Base-by-base conservation (phyloP, 1,140 invertebrate genomes). In the Trichogramma pretiosum region DNA sequence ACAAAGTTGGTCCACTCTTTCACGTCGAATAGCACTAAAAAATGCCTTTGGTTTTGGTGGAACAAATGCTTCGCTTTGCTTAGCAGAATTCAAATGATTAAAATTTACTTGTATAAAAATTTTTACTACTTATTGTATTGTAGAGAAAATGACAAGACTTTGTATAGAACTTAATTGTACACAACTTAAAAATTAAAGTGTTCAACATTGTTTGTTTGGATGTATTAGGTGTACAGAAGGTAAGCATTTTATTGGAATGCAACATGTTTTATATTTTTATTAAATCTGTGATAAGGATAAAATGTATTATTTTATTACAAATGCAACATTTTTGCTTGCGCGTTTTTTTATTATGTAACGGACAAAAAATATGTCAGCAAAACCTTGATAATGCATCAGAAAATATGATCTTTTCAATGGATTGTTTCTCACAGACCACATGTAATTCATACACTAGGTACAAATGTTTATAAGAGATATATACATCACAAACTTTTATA, bases 11-110 rank as follows among this genome's bases (percentile, higher is more conserved):
- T 56, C 60, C 21, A 45, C 46, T 30, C 63, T 24, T n/a, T 64
- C 54, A 2, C 65, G 64, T 59, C 77, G 84, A 62, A 73, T 93
- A 55, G 92, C 91, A n/a, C 66, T 99, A 34, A 96, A 93, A 70
- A 99, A 99, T 74, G 93, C 94, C 11, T 98, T 98, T 80, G 96
- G 95, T 5, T 99, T 99, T 81, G 95, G 95, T 44, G 96, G 95
- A 24, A 98, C 94, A 16, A 98, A 98, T 78, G 91, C 91, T 24
- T 84, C 83, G 54, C 68, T 99, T 10, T 93, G 90, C 72, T 78
- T 90, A 46, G 70, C 68, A 9, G 61, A 77, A 51, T 78, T 63
- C 54, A 39, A 19, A 58, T 45, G 66, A 56, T 62, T 40, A 46
- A 19, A 21, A 50, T 50, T 26, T 11, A 28, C 11, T 28, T 28